phyloP scores from a whole-genome alignment of 1,140 invertebrate species.

The Melitaea cinxia region DNA sequence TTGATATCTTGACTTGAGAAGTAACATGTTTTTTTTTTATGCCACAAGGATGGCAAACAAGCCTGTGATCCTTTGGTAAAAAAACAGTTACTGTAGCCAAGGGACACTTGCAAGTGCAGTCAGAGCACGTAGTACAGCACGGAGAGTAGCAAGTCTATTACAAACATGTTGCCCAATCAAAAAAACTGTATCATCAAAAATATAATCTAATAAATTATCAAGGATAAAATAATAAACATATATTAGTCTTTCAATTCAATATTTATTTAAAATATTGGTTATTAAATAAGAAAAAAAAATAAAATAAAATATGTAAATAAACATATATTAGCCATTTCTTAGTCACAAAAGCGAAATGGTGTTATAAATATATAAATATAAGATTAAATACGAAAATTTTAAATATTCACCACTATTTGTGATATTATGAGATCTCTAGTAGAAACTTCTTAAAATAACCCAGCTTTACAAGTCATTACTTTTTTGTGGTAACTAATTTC shows the following conservation, averaged over 20 bases:
- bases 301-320: conserved; percentile 79
- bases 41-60: too few species aligned
- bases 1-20: too few species aligned
- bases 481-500: conserved; percentile 26
- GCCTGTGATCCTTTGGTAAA: too few species aligned
- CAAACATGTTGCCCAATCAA: neutral
- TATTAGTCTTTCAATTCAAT: conserved; percentile 57
- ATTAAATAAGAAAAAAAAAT: conserved; percentile 69
- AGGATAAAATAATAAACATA: neutral
- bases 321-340: conserved; percentile 58
- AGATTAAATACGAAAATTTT: conserved; percentile 18
- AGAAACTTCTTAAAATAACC: conserved; percentile 44
- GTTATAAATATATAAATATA: conserved; percentile 29
- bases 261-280: conserved; percentile 74
- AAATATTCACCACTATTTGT: conserved; percentile 15
- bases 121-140: too few species aligned
- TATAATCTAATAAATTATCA: neutral
- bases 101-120: too few species aligned
- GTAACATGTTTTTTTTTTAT: too few species aligned
- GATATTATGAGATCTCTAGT: conserved; percentile 58
- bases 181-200: neutral
- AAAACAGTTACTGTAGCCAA: too few species aligned
- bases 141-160: too few species aligned
- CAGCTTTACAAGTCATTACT: conserved; percentile 17
- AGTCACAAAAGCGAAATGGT: conserved; percentile 62